Percentiles rank a stretch among this genome's conserved stretches.
phyloP scores from a whole-genome alignment of 2,113 vertebrate genomes.

The Dinomys branickii region DNA sequence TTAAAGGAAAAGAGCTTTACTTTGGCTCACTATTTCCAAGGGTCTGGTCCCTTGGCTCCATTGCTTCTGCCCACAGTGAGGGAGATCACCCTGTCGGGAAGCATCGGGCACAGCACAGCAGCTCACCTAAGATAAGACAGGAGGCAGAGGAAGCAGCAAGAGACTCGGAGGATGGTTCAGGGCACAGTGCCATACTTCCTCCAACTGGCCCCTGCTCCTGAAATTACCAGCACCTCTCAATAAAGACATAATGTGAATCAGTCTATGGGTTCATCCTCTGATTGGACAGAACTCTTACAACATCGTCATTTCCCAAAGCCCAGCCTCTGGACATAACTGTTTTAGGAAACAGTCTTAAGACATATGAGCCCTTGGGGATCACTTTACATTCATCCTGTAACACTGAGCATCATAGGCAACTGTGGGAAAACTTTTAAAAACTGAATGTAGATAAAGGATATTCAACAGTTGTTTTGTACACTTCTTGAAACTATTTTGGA shows the following conservation, averaged over 20 bases:
- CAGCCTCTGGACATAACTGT: background rate
- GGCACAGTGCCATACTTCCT: background rate
- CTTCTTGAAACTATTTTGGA: background rate
- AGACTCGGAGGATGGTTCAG: background rate
- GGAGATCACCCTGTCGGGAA: background rate
- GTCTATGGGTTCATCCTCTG: background rate
- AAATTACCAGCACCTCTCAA: background rate
- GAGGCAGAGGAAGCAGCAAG: background rate
- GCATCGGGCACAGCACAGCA: background rate
- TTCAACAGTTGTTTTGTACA: background rate
- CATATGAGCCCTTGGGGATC: background rate
- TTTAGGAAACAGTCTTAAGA: background rate
- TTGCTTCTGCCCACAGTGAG: background rate
- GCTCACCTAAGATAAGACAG: background rate
- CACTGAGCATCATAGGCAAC: background rate
- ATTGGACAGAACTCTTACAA: background rate
- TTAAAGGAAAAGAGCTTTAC: background rate
- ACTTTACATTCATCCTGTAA: background rate
- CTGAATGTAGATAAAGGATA: background rate
- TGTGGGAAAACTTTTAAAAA: background rate
- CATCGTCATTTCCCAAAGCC: background rate
- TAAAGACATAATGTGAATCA: background rate
- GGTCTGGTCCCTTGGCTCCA: background rate
- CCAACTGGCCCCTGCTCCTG: background rate
- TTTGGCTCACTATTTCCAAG: background rate